Evolutionary conservation across 2,113 vertebrate genomes (phyloP), one percentile per base, ranked within the genome.

Genomic region (Boleophthalmus pectinirostris): DNA sequence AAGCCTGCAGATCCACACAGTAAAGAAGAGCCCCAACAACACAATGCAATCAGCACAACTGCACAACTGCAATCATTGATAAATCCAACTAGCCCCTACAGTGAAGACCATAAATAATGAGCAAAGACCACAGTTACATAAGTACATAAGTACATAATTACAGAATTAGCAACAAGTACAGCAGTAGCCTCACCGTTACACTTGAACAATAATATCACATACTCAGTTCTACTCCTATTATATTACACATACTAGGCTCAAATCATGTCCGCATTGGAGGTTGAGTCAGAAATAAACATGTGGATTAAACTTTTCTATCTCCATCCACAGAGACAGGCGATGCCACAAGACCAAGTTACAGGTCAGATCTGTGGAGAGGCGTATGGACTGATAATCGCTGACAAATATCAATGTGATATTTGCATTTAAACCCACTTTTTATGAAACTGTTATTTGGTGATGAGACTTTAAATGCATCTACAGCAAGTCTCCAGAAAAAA

Each of bases 31-130:
- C 14, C 24, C 53, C 23, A 58, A 25, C 57, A 60, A 24, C 57
- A 61, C 58, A 13, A 69, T 8, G 72, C n/a, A n/a, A n/a, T n/a
- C n/a, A n/a, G n/a, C n/a, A n/a, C n/a, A n/a, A n/a, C n/a, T n/a
- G n/a, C n/a, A n/a, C n/a, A n/a, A n/a, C n/a, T n/a, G 75, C 8
- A 0, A 66, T 72, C 73, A 77, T 69, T 70, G 77, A 85, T 76
- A 80, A 88, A 84, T 82, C 68, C 74, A 84, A 77, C 64, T 61
- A 60, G 18, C 75, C 77, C 82, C 74, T 72, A 65, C 66, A 72
- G 69, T 57, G 67, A 68, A 60, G 12, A 43, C 69, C 74, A 60
- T 80, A 76, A 77, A 83, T 80, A 86, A 81, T 77, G 74, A 80
- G 38, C 72, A 12, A 1, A 74, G 79, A 77, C 73, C 60, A 70